Base-by-base conservation (phyloP, 2,888 invertebrate species). In the Cryptus armator region DNA sequence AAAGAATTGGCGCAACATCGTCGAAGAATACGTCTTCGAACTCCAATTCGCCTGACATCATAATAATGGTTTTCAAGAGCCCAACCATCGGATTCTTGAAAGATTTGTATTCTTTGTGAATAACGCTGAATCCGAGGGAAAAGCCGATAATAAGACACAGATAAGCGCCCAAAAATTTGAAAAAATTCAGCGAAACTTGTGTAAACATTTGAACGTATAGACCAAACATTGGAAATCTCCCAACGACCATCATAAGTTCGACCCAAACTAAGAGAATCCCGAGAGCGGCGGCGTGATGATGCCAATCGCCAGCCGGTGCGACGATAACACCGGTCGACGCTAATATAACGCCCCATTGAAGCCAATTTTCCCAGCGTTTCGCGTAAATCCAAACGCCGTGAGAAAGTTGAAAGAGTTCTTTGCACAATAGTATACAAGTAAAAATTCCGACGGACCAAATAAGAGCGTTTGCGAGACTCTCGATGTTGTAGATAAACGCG, bases 201-300 rank as follows among this genome's bases (percentile, higher is more conserved):
- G 97, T 97, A 92, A 98, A 97, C 97, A 98, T 98, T 94, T 98
- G 97, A 29, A 98, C 96, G 91, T 98, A 98, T 2, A 98, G 94
- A 0, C 98, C 98, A 89, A 98, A 98, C 88, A 97, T 97, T 48
- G 98, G 98, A 93, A 98, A 98, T 79, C 98, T 94, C 29, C 97
- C 98, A 16, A 98, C 96, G 37, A 98, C 96, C 96, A 97, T 96
- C 97, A 98, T 97, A 16, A 97, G 94, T 91, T 98, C 97, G 7
- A 97, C 92, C 98, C 98, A 98, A 53, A 97, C 96, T 74, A 97
- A 94, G 85, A 98, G 96, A 89, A 98, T 96, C 0, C 97, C 97
- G 16, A 97, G 94, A 10, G 97, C 97, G 0, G 97, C 97, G 0
- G 97, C 95, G 90, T 97, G 97, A 92, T 97, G 96, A 89, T 97